Evolutionary conservation across 2,888 invertebrate genomes (phyloP), one percentile per base, ranked within the genome.

Genomic region (Candidula unifasciata): DNA sequence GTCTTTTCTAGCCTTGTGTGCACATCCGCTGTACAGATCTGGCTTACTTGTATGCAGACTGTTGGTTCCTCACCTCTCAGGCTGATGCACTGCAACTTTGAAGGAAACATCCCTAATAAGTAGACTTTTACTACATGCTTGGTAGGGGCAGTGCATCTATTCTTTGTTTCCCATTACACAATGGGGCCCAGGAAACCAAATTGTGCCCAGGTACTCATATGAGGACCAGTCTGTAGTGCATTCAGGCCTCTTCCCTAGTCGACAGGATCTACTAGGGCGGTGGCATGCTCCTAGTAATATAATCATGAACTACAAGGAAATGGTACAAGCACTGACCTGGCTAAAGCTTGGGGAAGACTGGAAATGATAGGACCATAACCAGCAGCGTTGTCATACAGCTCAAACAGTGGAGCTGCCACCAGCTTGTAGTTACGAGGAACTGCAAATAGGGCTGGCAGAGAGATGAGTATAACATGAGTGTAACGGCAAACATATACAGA

Each of bases 381-480:
- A 94, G 98, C 98, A 0, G 99, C 97, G 94, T 99, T 99, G 94
- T 99, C 99, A 92, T 99, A 99, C 80, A 99, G 94, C 94, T 99
- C 99, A 94, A 99, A 99, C 71, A 99, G 94, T 0, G 99, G 99
- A 10, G 99, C 99, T 0, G 99, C 99, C 0, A 99, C 99, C 92
- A 99, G 94, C 94, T 99, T 99, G 95, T 99, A 99, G 95, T 99
- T 99, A 94, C 99, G 98, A 3, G 99, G 99, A 54, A 99, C 99
- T 69, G 99, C 99, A 94, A 99, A 99, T 87, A 98, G 94, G 5
- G 99, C 99, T 95, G 91, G 44, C 3, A 35, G n/a, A 27, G 57
- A 21, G 52, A 66, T 6, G 30, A 69, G 24, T 30, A 37, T 60
- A 44, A 76, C 18, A 10, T 33, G 27, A 16, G 2, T 13, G n/a